Percentiles rank a stretch among this genome's conserved stretches.
Conservation (phyloP, 2,113 vertebrate genomes). For the Heterotis niloticus region DNA sequence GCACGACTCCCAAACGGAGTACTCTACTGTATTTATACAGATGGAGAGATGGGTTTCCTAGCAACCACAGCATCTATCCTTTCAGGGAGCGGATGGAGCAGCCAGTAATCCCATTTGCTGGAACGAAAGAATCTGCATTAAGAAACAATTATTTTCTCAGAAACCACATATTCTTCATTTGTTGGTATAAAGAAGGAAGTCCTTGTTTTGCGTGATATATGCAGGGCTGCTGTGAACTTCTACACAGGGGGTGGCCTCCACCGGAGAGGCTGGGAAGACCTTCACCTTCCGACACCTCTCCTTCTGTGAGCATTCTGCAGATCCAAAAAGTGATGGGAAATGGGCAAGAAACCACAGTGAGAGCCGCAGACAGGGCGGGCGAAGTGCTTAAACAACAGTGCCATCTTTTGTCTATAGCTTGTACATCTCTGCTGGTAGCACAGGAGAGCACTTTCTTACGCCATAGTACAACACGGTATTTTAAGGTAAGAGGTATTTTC, state of each 20-base stretch:
- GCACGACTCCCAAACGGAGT: not conserved
- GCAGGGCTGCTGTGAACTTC: not conserved
- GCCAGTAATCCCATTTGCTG: slow-evolving; percentile 31
- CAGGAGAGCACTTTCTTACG: not conserved
- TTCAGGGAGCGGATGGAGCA: slow-evolving; percentile 52
- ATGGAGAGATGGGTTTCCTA: slow-evolving; percentile 57
- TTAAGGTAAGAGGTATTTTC: not conserved
- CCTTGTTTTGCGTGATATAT: too few relatives aligned
- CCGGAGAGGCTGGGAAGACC: not conserved
- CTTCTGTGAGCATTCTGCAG: slow-evolving; percentile 13
- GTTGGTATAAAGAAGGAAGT: not conserved
- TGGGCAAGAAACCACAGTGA: not conserved
- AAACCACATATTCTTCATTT: not conserved
- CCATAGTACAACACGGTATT: not conserved
- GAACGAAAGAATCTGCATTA: slow-evolving; percentile 4
- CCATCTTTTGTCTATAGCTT: slow-evolving; percentile 51
- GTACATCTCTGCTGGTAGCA: not conserved
- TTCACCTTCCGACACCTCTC: not conserved
- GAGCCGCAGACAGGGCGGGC: not conserved
- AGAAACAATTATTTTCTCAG: slow-evolving; percentile 21
- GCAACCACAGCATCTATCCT: slow-evolving; percentile 59
- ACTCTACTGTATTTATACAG: slow-evolving; percentile 27
- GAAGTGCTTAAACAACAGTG: slow-evolving; percentile 52
- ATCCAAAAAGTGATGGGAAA: slow-evolving; percentile 3
- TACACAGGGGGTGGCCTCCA: not conserved